phyloP scores from a whole-genome alignment of 2,797 vertebrate genomes.

The Oreortyx pictus region DNA sequence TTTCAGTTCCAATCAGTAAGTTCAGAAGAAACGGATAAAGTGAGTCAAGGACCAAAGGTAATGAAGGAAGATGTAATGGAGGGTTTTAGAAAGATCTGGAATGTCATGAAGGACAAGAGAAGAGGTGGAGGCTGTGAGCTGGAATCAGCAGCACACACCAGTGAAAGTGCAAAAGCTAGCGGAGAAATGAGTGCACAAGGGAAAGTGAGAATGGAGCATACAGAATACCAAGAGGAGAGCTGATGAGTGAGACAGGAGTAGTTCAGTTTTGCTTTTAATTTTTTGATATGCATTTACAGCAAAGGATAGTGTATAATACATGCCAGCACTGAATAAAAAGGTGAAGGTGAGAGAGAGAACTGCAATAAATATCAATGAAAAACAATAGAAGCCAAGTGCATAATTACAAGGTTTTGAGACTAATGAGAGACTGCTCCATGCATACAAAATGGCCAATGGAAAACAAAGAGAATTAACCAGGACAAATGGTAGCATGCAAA shows the following conservation, averaged over 20 bases:
- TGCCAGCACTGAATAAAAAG: background rate
- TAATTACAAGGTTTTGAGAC: background rate
- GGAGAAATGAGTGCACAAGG: background rate
- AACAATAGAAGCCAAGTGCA: background rate
- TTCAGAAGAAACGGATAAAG: slow-evolving; percentile 38
- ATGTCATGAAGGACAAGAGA: background rate
- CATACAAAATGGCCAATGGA: background rate
- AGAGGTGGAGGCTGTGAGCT: background rate
- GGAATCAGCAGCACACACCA: background rate
- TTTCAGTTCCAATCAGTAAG: slow-evolving; percentile 38
- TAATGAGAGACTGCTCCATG: background rate
- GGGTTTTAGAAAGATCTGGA: background rate
- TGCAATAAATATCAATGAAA: background rate
- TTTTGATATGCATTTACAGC: background rate
- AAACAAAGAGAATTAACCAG: background rate
- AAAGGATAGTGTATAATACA: background rate
- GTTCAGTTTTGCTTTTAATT: background rate
- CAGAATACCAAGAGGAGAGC: background rate
- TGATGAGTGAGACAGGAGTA: background rate
- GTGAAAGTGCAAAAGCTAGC: background rate
- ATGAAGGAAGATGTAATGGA: slow-evolving; percentile 22
- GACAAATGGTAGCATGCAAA: background rate
- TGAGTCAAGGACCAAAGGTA: slow-evolving; percentile 60
- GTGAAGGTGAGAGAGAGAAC: background rate
- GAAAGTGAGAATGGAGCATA: background rate